Evolutionary conservation across 2,888 invertebrate species (phyloP).

Genomic region (Arenicola marina): DNA sequence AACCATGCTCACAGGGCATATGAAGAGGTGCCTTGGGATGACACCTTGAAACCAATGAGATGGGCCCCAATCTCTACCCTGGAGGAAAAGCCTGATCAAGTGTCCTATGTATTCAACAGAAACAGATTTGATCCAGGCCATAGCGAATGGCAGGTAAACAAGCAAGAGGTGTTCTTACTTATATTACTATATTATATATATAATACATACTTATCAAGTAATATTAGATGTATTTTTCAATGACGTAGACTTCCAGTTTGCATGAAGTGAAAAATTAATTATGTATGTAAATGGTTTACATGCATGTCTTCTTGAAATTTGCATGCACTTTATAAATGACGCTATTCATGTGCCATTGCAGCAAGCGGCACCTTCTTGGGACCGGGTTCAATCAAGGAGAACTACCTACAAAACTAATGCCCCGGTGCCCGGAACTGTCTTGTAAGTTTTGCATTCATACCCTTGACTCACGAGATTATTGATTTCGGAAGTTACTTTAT

Average conservation of each 20-base stretch:
- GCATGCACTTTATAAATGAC: no score
- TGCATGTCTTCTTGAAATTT: no score
- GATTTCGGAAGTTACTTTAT: no score
- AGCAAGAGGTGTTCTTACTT: no score
- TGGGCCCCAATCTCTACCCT: constrained; percentile 49
- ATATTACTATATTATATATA: no score
- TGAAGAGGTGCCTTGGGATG: constrained; percentile 57
- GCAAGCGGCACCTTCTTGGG: constrained; percentile 52
- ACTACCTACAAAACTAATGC: constrained; percentile 45
- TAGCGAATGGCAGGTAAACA: constrained; percentile 57
- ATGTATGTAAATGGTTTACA: no score
- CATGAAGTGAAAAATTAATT: no score
- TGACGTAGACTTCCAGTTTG: no score
- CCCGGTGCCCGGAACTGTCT: constrained; percentile 40
- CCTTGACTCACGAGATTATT: no score
- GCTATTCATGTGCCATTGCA: constrained; percentile 35
- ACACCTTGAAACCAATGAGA: constrained; percentile 42
- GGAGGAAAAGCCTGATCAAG: constrained; percentile 52
- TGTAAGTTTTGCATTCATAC: constrained; percentile 32
- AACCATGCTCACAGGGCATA: constrained; percentile 43
- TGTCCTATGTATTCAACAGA: constrained; percentile 47
- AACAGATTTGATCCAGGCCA: constrained; percentile 51
- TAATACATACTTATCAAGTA: no score
- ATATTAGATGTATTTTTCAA: no score
- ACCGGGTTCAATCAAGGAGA: constrained; percentile 51